Evolutionary conservation across 2,888 invertebrate species (phyloP).

Genomic region (Hyposoter dolosus): DNA sequence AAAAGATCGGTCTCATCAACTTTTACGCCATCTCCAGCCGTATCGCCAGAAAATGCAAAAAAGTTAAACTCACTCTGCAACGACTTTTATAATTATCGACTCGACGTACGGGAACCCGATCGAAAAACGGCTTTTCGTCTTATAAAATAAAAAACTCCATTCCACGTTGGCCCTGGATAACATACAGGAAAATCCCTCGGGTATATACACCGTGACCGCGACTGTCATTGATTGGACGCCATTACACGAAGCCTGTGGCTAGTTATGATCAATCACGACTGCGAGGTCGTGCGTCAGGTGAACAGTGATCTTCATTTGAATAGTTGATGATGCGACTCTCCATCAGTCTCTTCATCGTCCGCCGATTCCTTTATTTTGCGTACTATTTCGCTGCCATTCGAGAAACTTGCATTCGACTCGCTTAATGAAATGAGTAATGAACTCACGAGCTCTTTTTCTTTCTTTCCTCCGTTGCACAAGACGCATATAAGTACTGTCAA

Average conservation of each 20-base stretch:
- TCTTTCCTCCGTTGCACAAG: background rate
- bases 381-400: background rate
- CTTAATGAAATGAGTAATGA: conserved; percentile 56
- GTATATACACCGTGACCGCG: background rate
- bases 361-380: conserved; percentile 12
- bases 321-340: conserved; percentile 40
- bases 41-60: background rate
- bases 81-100: background rate
- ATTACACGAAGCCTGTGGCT: conserved; percentile 44
- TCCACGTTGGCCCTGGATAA: conserved; percentile 48
- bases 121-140: background rate
- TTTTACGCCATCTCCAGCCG: background rate
- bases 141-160: background rate
- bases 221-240: conserved; percentile 58
- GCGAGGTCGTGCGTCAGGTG: conserved; percentile 53
- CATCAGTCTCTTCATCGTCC: conserved; percentile 35
- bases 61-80: background rate
- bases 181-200: conserved; percentile 41
- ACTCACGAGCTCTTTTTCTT: conserved; percentile 4
- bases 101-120: too few relatives aligned
- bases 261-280: conserved; percentile 50
- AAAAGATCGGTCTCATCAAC: background rate
- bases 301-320: conserved; percentile 43
- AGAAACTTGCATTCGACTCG: conserved; percentile 45
- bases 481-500: background rate